These are phyloP conservation scores for Gobius niger DNA, from an alignment of 2,113 vertebrate species.

Conservation along the genomic window DNA sequence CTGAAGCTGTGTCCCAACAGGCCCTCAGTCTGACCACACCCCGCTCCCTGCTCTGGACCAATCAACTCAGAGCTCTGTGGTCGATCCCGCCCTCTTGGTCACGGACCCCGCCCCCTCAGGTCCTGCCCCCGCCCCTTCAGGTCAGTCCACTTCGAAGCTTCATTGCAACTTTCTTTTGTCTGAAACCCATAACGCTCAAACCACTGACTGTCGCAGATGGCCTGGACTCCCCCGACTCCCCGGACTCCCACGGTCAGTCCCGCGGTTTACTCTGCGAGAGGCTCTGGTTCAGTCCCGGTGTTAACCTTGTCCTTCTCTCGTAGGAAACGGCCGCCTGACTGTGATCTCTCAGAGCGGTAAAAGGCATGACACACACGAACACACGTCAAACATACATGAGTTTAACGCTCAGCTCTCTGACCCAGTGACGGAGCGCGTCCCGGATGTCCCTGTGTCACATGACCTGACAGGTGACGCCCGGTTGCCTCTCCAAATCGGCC, in stretches of 20 bases:
- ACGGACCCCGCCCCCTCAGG: neutral
- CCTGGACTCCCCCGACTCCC: neutral
- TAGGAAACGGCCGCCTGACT: neutral
- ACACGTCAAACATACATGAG: neutral
- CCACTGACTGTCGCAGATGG: neutral
- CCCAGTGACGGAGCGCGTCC: neutral
- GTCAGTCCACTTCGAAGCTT: neutral
- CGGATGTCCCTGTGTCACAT: neutral
- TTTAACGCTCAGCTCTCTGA: neutral
- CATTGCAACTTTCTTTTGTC: neutral
- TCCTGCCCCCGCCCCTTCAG: neutral
- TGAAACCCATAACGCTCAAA: neutral
- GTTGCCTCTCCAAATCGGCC: neutral
- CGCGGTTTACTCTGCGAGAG: neutral
- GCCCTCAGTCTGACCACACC: neutral
- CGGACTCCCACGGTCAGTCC: constrained; percentile 2
- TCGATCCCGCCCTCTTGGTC: neutral
- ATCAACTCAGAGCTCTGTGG: neutral
- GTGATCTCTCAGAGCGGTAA: constrained; percentile 6
- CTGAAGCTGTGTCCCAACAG: too few relatives aligned
- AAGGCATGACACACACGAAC: neutral
- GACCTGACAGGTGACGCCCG: neutral
- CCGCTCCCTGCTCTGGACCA: neutral
- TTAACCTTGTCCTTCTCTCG: neutral
- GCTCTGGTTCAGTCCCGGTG: neutral